These are phyloP conservation scores for Papilio helenus DNA, from an alignment of 1,140 invertebrate species.

Conservation along the genomic window DNA sequence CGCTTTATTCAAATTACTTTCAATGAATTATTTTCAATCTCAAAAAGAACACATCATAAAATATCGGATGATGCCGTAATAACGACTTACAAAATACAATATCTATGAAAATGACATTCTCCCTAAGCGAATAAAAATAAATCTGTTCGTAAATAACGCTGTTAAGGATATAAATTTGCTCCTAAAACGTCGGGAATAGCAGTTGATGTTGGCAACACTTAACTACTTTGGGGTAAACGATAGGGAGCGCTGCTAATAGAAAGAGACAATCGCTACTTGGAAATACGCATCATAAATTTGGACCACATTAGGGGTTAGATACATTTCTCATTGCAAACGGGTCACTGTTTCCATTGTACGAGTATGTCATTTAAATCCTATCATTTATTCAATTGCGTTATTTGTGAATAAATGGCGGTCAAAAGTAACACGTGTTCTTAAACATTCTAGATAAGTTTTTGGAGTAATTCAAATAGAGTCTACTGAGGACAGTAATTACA, in stretches of 20 bases:
- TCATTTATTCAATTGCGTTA: too few species aligned
- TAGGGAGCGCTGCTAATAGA: conserved; percentile 48
- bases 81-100: conserved; percentile 47
- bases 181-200: conserved; percentile 48
- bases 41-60: conserved; percentile 16
- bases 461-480: too few species aligned
- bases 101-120: conserved; percentile 37
- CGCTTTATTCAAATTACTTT: background rate
- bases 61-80: conserved; percentile 28
- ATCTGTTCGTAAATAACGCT: conserved; percentile 51
- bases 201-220: conserved; percentile 56
- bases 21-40: background rate
- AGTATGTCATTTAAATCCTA: background rate
- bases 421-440: too few species aligned
- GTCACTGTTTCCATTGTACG: background rate
- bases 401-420: too few species aligned
- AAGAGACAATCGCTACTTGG: conserved; percentile 39
- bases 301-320: conserved; percentile 14
- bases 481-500: background rate
- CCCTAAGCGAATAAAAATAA: conserved; percentile 48
- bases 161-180: conserved; percentile 55
- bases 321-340: background rate
- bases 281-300: conserved; percentile 27
- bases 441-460: too few species aligned
- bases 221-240: conserved; percentile 50